These are phyloP conservation scores for Pomatorhinus ruficollis DNA, from an alignment of 2,113 vertebrate species.

Conservation along the genomic window DNA sequence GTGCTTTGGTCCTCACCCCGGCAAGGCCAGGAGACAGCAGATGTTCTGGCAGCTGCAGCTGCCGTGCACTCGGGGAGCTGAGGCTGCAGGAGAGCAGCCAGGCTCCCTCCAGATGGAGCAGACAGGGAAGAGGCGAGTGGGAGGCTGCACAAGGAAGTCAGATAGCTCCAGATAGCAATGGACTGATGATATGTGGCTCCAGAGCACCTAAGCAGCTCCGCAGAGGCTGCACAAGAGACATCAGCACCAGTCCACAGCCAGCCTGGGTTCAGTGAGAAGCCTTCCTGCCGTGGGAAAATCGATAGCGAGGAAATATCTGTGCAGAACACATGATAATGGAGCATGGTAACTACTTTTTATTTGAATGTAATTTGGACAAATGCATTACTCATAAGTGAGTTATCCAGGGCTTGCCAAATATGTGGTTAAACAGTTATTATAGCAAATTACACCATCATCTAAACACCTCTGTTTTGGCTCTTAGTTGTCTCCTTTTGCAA, in stretches of 20 bases:
- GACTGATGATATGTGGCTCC: constrained; percentile 25
- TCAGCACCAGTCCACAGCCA: background rate
- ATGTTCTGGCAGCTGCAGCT: constrained; percentile 69
- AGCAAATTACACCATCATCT: constrained; percentile 58
- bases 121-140: background rate
- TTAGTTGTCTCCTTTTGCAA: constrained; percentile 31
- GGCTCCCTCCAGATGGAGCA: constrained; percentile 52
- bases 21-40: constrained; percentile 55
- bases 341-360: constrained; percentile 7
- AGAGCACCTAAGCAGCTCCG: background rate
- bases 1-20: constrained; percentile 8
- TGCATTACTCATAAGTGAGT: constrained; percentile 46
- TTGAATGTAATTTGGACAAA: constrained; percentile 35
- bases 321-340: background rate
- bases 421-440: constrained; percentile 49
- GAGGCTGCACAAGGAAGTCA: constrained; percentile 11
- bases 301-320: constrained; percentile 5
- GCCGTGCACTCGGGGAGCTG: background rate
- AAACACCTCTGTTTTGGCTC: constrained; percentile 64
- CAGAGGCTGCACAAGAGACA: background rate
- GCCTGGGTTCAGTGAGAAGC: background rate
- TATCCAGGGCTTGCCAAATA: constrained; percentile 51
- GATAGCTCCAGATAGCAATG: constrained; percentile 4
- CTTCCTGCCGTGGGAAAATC: constrained; percentile 4
- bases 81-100: constrained; percentile 51